Evolutionary conservation across 2,797 vertebrate species (phyloP), one percentile per base, ranked within the genome.

Genomic region (Glossophaga mutica): DNA sequence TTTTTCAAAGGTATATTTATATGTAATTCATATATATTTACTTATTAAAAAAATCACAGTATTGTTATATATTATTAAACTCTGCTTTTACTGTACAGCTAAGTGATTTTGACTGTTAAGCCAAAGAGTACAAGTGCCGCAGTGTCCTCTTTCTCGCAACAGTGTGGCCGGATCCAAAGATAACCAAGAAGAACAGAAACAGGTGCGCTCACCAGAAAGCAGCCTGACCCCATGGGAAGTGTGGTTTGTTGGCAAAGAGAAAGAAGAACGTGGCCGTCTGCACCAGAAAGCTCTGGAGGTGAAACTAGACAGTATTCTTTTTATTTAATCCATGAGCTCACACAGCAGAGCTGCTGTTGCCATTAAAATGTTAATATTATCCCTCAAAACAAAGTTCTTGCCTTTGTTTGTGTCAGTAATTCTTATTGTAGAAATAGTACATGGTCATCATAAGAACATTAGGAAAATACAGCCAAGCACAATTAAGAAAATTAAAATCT

Each of bases 171-270:
- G 94, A 82, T 77, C 82, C 15, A 67, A 81, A 90, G 59, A 94
- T 90, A 86, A 46, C 42, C 70, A 55, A 98, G 81, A 5, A 29
- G 94, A 39, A 15, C 48, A 39, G 88, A 73, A 96, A 34, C 94
- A 93, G 44, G 98, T 97, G 37, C 59, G 12, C 55, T 96, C 95
- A 84, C 95, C 91, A 39, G 98, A 98, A 34, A 74, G 97, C 57
- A 95, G 97, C 77, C 98, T 99, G 62, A 99, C 98, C 95, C 99
- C 99, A 0, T 99, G 99, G 99, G 99, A 99, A 97, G 93, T 98
- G 92, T 99, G 99, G 99, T 98, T 99, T 96, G 97, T 99, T 92
- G 99, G 98, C 97, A 99, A 99, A 98, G 99, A 99, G 96, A 99
- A 98, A 98, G 98, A 99, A 77, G 98, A 99, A 8, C 99, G 99